Conservation (phyloP, 1,140 invertebrate species). For the Vanessa atalanta region DNA sequence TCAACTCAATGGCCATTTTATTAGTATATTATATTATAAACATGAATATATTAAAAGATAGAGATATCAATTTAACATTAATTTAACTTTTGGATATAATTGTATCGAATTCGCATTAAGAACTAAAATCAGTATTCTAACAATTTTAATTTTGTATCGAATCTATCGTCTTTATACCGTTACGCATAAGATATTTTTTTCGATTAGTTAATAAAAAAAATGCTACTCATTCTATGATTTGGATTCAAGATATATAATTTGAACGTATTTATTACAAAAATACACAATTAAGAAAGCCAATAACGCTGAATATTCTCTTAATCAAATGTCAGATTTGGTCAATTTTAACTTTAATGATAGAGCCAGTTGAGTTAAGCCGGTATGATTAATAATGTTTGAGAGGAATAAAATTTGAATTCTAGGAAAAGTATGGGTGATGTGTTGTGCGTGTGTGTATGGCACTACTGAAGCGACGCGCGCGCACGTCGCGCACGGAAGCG, state of each 20-base stretch:
- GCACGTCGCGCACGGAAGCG: slow-evolving; percentile 54
- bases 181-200: slow-evolving; percentile 35
- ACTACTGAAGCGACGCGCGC: slow-evolving; percentile 37
- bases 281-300: slow-evolving; percentile 67
- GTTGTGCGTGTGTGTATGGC: slow-evolving; percentile 32
- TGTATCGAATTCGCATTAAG: too few species aligned
- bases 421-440: slow-evolving; percentile 47
- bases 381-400: slow-evolving; percentile 64
- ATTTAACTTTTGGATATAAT: too few species aligned
- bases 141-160: too few species aligned
- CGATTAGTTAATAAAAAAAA: slow-evolving; percentile 45
- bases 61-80: background rate
- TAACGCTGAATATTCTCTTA: slow-evolving; percentile 66
- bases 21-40: too few species aligned
- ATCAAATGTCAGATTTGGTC: slow-evolving; percentile 77
- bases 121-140: too few species aligned
- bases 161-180: slow-evolving; percentile 16
- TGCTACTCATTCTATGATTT: slow-evolving; percentile 43
- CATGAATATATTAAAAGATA: background rate
- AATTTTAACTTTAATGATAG: slow-evolving; percentile 74
- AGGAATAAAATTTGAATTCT: slow-evolving; percentile 59
- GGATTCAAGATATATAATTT: slow-evolving; percentile 52
- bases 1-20: too few species aligned
- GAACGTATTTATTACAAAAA: slow-evolving; percentile 62
- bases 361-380: slow-evolving; percentile 62